phyloP scores from a whole-genome alignment of 2,888 invertebrate genomes.

The Ormyrus thymus region DNA sequence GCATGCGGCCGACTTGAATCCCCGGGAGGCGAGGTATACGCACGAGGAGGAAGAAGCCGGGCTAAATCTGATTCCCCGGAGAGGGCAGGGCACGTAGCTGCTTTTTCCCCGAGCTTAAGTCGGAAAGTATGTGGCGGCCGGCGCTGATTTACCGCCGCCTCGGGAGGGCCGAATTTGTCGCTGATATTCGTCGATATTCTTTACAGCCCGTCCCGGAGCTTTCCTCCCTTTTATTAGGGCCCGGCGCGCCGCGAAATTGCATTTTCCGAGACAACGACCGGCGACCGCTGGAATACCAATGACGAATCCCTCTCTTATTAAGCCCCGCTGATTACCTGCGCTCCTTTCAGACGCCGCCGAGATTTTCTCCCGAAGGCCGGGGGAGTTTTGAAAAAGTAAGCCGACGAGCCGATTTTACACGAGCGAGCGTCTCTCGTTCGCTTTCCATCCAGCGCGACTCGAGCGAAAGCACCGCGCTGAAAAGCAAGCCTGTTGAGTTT shows the following conservation, averaged over 20 bases:
- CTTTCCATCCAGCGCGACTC: too few species aligned
- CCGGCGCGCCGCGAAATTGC: constrained; percentile 28
- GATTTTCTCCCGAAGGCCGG: too few species aligned
- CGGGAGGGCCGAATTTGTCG: constrained; percentile 64
- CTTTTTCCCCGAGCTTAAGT: constrained; percentile 54
- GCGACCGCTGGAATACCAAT: too few species aligned
- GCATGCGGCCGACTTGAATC: constrained; percentile 42
- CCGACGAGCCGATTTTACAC: too few species aligned
- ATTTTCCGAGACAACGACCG: neutral
- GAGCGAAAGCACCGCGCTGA: too few species aligned
- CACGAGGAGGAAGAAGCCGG: constrained; percentile 13
- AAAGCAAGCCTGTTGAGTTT: too few species aligned
- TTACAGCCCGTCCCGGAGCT: constrained; percentile 10
- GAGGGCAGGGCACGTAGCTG: neutral
- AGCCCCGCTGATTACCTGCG: constrained; percentile 4
- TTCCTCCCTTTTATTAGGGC: constrained; percentile 21
- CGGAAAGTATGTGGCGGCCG: constrained; percentile 63
- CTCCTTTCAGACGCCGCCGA: constrained; percentile 2
- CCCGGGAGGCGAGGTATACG: constrained; percentile 45
- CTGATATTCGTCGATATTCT: constrained; percentile 63
- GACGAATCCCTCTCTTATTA: neutral
- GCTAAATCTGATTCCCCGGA: constrained; percentile 37
- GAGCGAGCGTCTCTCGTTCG: too few species aligned
- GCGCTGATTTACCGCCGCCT: constrained; percentile 67
- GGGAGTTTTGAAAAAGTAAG: too few species aligned